Evolutionary conservation across 92 coral and sea anemone species (phyloP), one percentile per base, ranked within the genome.

Genomic region (Heteractis magnifica): DNA sequence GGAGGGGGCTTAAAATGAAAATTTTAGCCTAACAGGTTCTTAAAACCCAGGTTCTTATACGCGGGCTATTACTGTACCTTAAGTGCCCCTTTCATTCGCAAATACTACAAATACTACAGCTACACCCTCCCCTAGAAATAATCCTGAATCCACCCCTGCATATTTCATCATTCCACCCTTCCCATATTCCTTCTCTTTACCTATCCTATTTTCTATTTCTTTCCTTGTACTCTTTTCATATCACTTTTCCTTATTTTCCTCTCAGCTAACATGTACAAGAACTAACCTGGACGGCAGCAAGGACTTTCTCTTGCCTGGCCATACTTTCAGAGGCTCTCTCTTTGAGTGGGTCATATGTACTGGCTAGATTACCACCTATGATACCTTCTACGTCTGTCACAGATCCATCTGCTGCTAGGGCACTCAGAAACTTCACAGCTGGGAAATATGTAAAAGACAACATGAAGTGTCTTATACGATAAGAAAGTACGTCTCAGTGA

Each of bases 371-470:
- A 68, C 92, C 89, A 23, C 90, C 91, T 11, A 95, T 94, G 26
- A 97, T 88, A 23, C 89, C 92, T 65, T 97, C 99, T 26, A 85
- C 89, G 78, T 94, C 99, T 19, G 98, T 91, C 56, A 97, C 88
- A 6, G 90, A 88, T 13, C 99, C 99, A 86, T 97, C 99, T 18
- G 99, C 97, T 9, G 99, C 99, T 52, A 97, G 92, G 55, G 99
- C 98, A 60, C 98, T 92, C 53, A 97, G 90, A 76, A 97, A 97
- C 85, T 94, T 92, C 26, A 93, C 95, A 56, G 99, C 99, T 95
- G 70, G 9, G 83, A 34, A 82, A 65, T n/a, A 71, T 11, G 13
- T 53, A 53, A 34, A 34, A 34, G 44, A 34, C 44, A 34, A 34
- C 44, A 34, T 34, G 44, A 34, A 2, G 2, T 34, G 44, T 34